phyloP scores from a whole-genome alignment of 2,113 vertebrate species.

The Gasterosteus nipponicus region DNA sequence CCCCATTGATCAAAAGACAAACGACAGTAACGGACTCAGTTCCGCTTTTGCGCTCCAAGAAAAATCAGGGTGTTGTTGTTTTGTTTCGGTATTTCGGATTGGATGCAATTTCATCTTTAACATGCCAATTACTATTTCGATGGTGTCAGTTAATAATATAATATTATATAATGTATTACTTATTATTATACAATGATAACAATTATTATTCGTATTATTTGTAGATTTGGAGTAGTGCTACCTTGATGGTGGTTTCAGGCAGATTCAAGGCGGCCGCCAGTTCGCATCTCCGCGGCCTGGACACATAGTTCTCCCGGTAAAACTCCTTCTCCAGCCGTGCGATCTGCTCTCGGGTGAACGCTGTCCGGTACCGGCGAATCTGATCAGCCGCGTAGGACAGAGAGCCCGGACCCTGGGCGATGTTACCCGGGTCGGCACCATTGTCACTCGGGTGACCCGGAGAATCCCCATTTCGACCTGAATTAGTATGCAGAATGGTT shows the following conservation, averaged over 20 bases:
- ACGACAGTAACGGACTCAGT: conserved; percentile 8
- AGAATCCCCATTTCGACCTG: conserved; percentile 82
- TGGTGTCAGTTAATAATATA: not conserved
- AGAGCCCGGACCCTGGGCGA: conserved; percentile 81
- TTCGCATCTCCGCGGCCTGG: conserved; percentile 94
- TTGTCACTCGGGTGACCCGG: conserved; percentile 82
- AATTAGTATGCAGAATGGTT: conserved; percentile 26
- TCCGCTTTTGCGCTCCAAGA: conserved; percentile 42
- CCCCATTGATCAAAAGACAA: not conserved
- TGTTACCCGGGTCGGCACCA: conserved; percentile 73
- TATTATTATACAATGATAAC: not conserved
- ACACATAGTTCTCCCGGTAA: conserved; percentile 98
- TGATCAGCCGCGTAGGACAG: conserved; percentile 92
- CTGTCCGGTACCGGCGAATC: conserved; percentile 97
- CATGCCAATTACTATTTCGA: not conserved
- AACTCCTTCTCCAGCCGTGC: conserved; percentile 97
- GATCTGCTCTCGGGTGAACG: conserved; percentile 98
- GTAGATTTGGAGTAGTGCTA: conserved; percentile 61
- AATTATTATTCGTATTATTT: not conserved
- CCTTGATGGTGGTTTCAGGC: conserved; percentile 99
- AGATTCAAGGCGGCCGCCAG: conserved; percentile 95
- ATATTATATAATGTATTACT: not conserved
- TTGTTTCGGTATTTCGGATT: not conserved
- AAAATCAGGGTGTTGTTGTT: not conserved
- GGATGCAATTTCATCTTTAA: not conserved